Conservation (phyloP, 2,888 invertebrate species). For the Meliscaeva auricollis region DNA sequence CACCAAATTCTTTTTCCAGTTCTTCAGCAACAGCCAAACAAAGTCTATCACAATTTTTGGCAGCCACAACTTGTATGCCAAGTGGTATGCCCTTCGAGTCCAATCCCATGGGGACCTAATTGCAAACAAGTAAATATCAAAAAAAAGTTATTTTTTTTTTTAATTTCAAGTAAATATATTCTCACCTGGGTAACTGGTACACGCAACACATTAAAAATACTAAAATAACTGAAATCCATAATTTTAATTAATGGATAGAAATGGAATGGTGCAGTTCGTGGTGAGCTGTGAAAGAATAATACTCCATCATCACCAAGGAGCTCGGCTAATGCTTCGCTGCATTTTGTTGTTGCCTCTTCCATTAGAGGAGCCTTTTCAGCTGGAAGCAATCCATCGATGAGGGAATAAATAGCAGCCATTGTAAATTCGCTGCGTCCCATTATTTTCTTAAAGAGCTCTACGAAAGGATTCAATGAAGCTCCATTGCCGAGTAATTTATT, state of each 20-base stretch:
- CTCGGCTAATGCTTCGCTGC: slow-evolving; percentile 87
- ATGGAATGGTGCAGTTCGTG: slow-evolving; percentile 92
- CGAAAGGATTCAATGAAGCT: slow-evolving; percentile 85
- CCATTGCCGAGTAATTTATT: slow-evolving; percentile 88
- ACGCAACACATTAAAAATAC: slow-evolving; percentile 92
- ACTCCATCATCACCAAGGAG: slow-evolving; percentile 92
- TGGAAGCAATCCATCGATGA: slow-evolving; percentile 88
- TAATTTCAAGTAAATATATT: neutral
- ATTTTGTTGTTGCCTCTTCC: slow-evolving; percentile 85
- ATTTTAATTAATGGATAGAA: slow-evolving; percentile 90
- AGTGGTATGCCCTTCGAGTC: slow-evolving; percentile 92
- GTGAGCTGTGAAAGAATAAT: slow-evolving; percentile 92
- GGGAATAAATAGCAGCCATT: slow-evolving; percentile 88
- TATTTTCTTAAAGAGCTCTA: slow-evolving; percentile 87
- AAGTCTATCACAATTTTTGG: slow-evolving; percentile 92
- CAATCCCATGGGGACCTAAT: slow-evolving; percentile 90
- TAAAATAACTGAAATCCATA: slow-evolving; percentile 94
- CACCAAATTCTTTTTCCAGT: slow-evolving; percentile 94
- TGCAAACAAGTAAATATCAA: neutral
- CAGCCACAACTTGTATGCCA: slow-evolving; percentile 94
- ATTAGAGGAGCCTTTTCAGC: slow-evolving; percentile 88
- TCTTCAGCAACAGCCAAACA: slow-evolving; percentile 96
- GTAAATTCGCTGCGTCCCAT: slow-evolving; percentile 88
- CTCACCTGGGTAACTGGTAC: slow-evolving; percentile 92
- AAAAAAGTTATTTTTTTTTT: slow-evolving; percentile 51